Evolutionary conservation across 2,888 invertebrate genomes (phyloP).

Genomic region (Aradus depressus): DNA sequence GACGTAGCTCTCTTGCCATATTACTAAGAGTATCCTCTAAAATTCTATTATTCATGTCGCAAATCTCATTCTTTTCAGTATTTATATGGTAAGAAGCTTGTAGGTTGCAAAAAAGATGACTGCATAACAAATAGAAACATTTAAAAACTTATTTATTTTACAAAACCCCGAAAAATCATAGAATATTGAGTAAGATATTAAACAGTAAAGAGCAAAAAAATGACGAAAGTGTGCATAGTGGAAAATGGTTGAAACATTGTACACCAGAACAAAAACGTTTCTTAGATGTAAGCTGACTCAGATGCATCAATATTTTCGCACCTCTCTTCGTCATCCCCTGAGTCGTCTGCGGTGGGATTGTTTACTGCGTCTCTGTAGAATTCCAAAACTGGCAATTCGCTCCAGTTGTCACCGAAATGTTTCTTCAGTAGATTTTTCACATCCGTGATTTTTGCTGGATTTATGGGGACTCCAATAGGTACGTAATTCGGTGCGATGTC

Average conservation of each 20-base stretch:
- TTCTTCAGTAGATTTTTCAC: not conserved
- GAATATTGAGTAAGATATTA: no score
- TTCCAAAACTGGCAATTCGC: not conserved
- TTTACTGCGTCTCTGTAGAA: conserved; percentile 5
- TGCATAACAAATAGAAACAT: no score
- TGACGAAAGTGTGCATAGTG: not conserved
- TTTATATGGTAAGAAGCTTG: conserved; percentile 9
- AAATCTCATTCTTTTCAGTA: conserved; percentile 9
- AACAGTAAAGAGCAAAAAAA: not conserved
- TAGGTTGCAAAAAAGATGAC: conserved; percentile 6
- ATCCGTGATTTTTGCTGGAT: conserved; percentile 2
- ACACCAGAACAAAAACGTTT: conserved; percentile 10
- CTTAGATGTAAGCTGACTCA: conserved; percentile 3
- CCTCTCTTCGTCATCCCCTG: conserved; percentile 7
- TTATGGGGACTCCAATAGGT: not conserved
- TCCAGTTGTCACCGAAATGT: conserved; percentile 4
- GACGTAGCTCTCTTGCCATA: conserved; percentile 9
- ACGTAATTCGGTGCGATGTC: not conserved
- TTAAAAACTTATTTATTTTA: no score
- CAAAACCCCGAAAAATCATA: no score
- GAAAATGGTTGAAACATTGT: conserved; percentile 9
- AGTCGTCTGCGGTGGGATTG: conserved; percentile 6
- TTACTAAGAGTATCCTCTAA: conserved; percentile 9
- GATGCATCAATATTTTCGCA: conserved; percentile 9
- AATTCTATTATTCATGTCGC: conserved; percentile 8